Percentiles rank a stretch among this genome's conserved stretches.
Conservation (phyloP, 2,888 invertebrate species). For the Phortica okadai region DNA sequence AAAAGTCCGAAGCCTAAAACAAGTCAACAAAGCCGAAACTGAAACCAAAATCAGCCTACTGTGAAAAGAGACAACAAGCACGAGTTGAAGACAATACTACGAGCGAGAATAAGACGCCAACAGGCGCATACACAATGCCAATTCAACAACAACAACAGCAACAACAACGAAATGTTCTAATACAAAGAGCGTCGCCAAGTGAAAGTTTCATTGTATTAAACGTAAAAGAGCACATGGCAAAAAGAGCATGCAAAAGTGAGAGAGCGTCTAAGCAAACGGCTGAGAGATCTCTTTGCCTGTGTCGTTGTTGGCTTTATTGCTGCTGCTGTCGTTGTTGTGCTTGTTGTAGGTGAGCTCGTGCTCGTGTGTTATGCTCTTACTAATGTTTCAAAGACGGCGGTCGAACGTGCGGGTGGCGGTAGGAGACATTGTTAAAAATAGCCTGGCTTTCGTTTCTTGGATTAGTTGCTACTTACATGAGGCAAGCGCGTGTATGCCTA, state of each 20-base stretch:
- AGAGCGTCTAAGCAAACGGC: constrained; percentile 23
- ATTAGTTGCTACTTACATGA: constrained; percentile 56
- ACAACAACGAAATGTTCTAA: no score
- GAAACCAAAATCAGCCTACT: no score
- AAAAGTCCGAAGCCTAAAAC: no score
- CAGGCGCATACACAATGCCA: neutral
- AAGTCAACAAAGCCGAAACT: no score
- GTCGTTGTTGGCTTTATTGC: neutral
- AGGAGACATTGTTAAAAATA: constrained; percentile 60
- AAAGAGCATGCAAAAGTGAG: constrained; percentile 1
- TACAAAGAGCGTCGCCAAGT: no score
- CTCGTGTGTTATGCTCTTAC: no score
- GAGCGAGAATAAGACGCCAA: neutral
- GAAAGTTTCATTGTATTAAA: no score
- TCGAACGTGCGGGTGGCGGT: constrained; percentile 1
- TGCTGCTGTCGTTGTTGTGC: constrained; percentile 44
- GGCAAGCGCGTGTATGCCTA: constrained; percentile 54
- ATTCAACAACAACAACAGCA: neutral
- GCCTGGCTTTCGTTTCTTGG: constrained; percentile 55
- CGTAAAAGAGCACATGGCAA: neutral
- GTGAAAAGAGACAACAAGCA: no score
- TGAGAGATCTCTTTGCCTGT: no score
- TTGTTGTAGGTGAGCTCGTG: no score
- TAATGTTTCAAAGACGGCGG: no score
- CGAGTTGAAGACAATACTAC: no score